A percentile compares a stretch with the other conserved stretches of the same genome.
These are phyloP conservation scores for Ichneumoninae sp. DNA, from an alignment of 2,888 invertebrate species.

Conservation along the genomic window DNA sequence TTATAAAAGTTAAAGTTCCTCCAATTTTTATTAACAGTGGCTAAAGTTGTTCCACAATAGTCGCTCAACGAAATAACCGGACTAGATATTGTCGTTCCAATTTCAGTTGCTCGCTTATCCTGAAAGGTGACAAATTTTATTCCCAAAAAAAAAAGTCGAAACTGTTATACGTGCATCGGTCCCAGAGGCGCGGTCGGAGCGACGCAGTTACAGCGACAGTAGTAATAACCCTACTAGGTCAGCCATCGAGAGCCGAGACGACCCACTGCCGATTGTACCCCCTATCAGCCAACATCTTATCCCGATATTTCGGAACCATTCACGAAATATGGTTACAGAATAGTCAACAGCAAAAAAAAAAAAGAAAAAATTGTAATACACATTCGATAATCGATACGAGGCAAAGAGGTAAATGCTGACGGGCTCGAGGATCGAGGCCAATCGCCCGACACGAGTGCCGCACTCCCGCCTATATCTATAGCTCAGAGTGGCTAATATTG, in stretches of 20 bases:
- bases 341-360: conserved; percentile 10
- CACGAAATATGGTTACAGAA: conserved; percentile 21
- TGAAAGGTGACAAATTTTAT: no score
- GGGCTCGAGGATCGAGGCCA: conserved; percentile 61
- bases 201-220: conserved; percentile 5
- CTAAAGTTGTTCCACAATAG: no score
- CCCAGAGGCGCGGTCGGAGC: no score
- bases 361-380: conserved; percentile 50
- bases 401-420: conserved; percentile 61
- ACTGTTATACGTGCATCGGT: no score
- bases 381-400: conserved; percentile 64
- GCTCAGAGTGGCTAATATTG: conserved; percentile 63
- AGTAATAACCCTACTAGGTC: conserved; percentile 23
- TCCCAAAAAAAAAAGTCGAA: no score
- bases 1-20: no score
- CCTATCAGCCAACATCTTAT: conserved; percentile 22
- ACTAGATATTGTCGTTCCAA: no score
- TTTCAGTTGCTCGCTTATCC: no score
- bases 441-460: conserved; percentile 40
- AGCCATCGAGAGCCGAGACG: background rate
- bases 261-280: conserved; percentile 1
- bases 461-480: conserved; percentile 5
- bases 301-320: conserved; percentile 25
- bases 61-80: no score
- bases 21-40: no score